Evolutionary conservation across 2,888 invertebrate species (phyloP), one percentile per base, ranked within the genome.

Genomic region (Bugula neritina): DNA sequence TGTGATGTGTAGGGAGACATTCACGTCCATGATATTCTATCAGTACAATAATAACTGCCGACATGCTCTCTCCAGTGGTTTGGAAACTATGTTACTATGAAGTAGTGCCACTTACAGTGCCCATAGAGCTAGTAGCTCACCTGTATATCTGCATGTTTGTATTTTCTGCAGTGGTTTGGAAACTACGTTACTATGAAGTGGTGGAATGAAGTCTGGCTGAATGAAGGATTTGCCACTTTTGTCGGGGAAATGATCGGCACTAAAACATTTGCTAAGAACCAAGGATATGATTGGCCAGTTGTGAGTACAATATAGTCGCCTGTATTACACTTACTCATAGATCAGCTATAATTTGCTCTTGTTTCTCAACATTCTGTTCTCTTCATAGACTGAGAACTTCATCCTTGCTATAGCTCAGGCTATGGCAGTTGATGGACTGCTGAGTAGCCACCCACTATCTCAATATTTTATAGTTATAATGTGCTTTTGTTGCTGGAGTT

Each of bases 201-300:
- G 94, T 86, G 86, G 86, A 90, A 92, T 81, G 94, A 95, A 83
- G 77, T 85, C 1, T 86, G 95, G 95, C 86, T 96, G 27, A 96
- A 95, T 80, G 92, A 92, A 86, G 96, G 95, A 0, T 96, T 96
- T 83, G 95, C 95, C 1, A 89, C 90, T 0, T 96, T 91, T 82
- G 91, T 95, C 85, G 90, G 31, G n/a, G 3, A 92, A 83, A 92
- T 90, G 74, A 75, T 81, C 13, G 91, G 92, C 1, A 87, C 90
- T 0, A 85, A 90, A 63, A 31, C 29, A 3, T 13, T 34, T 2
- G 5, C 21, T 29, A n/a, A 17, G 77, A 84, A 87, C 23, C 88
- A 90, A 71, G 88, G 91, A 76, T 89, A 90, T 0, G 87, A 90
- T 10, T 94, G 93, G 92, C 88, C 90, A 78, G 89, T 91, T 88